Percentiles rank a stretch among this genome's conserved stretches.
These are phyloP conservation scores for Phataginus tetradactyla DNA, from an alignment of 2,797 vertebrate genomes.

Conservation along the genomic window DNA sequence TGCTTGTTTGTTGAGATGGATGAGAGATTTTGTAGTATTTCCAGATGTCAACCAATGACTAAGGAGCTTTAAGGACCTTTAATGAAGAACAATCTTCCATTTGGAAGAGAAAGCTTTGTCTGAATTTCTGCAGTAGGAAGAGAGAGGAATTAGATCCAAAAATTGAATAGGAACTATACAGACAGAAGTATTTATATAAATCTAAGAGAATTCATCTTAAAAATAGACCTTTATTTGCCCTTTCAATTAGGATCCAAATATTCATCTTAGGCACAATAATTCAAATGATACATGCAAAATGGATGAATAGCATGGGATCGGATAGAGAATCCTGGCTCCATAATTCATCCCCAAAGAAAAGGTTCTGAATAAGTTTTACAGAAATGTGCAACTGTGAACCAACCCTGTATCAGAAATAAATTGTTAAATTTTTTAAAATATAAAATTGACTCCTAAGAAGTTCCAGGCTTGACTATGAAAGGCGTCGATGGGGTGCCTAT, in stretches of 20 bases:
- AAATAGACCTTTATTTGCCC: background rate
- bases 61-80: background rate
- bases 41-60: background rate
- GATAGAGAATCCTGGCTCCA: background rate
- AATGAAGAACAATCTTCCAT: background rate
- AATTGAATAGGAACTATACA: background rate
- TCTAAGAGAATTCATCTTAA: background rate
- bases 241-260: background rate
- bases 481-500: background rate
- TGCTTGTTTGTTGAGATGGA: background rate
- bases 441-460: background rate
- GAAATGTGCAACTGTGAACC: background rate
- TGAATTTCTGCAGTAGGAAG: background rate
- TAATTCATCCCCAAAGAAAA: background rate
- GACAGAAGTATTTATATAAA: background rate
- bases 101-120: background rate
- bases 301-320: background rate
- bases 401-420: background rate
- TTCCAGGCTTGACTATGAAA: background rate
- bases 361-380: background rate
- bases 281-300: background rate
- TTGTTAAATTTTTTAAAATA: background rate
- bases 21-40: conserved; percentile 6
- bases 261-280: background rate
- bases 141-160: background rate